Evolutionary conservation across 1,140 invertebrate genomes (phyloP), one percentile per base, ranked within the genome.

Genomic region (Venustaconcha ellipsiformis): DNA sequence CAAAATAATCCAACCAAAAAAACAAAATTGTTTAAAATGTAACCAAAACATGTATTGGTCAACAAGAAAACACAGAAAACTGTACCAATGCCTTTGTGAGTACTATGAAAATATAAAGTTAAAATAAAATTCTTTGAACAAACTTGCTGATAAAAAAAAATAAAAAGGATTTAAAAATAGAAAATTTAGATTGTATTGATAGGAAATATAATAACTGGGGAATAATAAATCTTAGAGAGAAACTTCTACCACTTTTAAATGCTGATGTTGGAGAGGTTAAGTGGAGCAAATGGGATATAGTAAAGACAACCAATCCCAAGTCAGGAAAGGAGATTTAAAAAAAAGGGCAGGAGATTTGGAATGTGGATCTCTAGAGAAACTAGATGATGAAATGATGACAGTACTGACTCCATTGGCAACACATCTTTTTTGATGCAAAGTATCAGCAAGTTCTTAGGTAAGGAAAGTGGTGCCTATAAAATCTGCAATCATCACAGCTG

Each of bases 91-190:
- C 55, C 48, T 76, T 18, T 76, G 74, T 66, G 74, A 76, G 23
- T 76, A 76, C 37, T 76, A 63, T 70, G 74, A 76, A 57, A 76
- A 76, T 59, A 55, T 70, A 6, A 56, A 37, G 23, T 70, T 76
- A 20, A 76, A 76, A 48, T 56, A 70, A 14, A 2, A 26, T 18
- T 67, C 57, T 20, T n/a, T 76, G 20, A 76, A 70, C 56, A 76
- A 70, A 23, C 14, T 70, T 65, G 67, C 74, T 23, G 66, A 68
- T 23, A 70, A 26, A 57, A 57, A n/a, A 15, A 57, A 76, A n/a
- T 14, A 65, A 57, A n/a, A 20, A 20, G 15, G 17, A 65, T 20
- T 55, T 70, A 30, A 76, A 70, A 76, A 70, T 76, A 57, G 66
- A 30, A 64, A 60, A 70, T 30, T 59, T 68, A 12, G 20, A 70